phyloP scores from a whole-genome alignment of 2,888 invertebrate genomes.

The Tiphia femorata region DNA sequence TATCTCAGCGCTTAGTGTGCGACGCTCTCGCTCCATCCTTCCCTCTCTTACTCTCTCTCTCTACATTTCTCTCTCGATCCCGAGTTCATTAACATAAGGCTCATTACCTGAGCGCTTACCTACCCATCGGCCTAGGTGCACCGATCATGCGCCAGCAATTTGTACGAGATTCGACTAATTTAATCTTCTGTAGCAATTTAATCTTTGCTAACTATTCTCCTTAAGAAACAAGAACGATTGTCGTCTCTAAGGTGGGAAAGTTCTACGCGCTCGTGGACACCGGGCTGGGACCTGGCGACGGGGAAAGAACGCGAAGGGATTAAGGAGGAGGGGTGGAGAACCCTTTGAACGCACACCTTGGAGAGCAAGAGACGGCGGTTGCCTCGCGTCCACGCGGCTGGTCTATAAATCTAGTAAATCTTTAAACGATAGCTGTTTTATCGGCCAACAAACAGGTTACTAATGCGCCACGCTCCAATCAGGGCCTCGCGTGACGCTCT shows the following conservation, averaged over 20 bases:
- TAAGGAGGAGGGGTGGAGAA: too few relatives aligned
- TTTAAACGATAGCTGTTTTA: constrained; percentile 58
- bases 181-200: too few relatives aligned
- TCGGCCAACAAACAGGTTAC: constrained; percentile 60
- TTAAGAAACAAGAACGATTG: too few relatives aligned
- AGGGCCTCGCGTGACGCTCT: constrained; percentile 44
- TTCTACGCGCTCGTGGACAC: constrained; percentile 7
- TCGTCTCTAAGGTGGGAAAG: too few relatives aligned
- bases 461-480: constrained; percentile 56
- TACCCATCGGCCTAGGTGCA: background rate
- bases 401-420: constrained; percentile 61
- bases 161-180: background rate
- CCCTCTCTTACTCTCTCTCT: too few relatives aligned
- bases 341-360: too few relatives aligned
- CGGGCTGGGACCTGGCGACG: too few relatives aligned
- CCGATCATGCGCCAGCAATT: background rate
- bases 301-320: too few relatives aligned
- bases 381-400: constrained; percentile 33
- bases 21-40: background rate
- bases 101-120: background rate
- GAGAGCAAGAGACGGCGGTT: background rate
- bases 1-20: background rate
- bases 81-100: background rate
- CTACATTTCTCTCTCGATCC: background rate
- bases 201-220: too few relatives aligned